phyloP scores from a whole-genome alignment of 2,113 vertebrate genomes.

The Cyanoliseus patagonus region DNA sequence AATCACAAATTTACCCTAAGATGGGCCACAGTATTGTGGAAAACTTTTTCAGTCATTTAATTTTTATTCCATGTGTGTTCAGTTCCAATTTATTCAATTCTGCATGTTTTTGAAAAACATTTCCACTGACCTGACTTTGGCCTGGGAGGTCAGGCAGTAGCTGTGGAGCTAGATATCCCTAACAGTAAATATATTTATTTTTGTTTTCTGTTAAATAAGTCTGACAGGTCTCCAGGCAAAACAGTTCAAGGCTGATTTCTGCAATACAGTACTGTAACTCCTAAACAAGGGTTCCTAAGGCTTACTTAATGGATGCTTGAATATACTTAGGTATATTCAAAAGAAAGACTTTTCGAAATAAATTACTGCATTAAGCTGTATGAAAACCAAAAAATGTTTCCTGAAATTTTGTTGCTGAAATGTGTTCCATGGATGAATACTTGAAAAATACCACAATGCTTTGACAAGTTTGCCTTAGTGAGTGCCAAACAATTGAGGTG shows the following conservation, averaged over 20 bases:
- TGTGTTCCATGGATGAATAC: neutral
- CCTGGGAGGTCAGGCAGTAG: neutral
- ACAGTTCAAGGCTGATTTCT: constrained; percentile 28
- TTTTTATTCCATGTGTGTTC: neutral
- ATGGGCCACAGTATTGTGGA: neutral
- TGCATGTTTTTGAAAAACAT: neutral
- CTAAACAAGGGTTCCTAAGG: neutral
- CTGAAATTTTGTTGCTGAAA: neutral
- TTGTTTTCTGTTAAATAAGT: neutral
- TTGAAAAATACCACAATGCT: neutral
- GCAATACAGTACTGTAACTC: neutral
- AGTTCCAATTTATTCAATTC: neutral
- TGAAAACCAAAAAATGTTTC: neutral
- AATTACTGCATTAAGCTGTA: constrained; percentile 3
- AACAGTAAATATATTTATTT: neutral
- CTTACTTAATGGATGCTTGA: neutral
- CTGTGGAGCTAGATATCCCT: neutral
- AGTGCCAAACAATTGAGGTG: neutral
- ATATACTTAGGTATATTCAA: neutral
- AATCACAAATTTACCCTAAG: neutral
- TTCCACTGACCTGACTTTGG: neutral
- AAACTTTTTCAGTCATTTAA: neutral
- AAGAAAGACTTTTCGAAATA: constrained; percentile 7
- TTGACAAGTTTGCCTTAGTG: neutral
- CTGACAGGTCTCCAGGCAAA: constrained; percentile 27